A percentile compares a stretch with the other conserved stretches of the same genome.
Conservation (phyloP, 2,888 invertebrate genomes). For the Cataglyphis cursor region DNA sequence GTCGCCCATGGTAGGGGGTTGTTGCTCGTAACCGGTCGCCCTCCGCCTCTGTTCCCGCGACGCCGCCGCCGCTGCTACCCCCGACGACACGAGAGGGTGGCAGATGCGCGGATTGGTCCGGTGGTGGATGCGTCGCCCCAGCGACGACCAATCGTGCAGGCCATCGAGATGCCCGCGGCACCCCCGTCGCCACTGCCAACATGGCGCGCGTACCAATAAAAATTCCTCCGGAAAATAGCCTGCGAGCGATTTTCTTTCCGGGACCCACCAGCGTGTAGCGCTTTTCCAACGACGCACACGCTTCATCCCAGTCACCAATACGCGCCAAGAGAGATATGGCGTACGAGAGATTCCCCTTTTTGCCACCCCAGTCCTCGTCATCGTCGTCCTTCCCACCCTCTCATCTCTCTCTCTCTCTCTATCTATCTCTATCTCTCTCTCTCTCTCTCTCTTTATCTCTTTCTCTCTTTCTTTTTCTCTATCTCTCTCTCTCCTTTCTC, state of each 20-base stretch:
- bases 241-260: conserved; percentile 84
- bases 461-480: conserved; percentile 48
- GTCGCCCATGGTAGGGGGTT: conserved; percentile 61
- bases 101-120: conserved; percentile 83
- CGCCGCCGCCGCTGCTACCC: conserved; percentile 58
- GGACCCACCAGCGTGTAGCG: conserved; percentile 63
- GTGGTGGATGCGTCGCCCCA: conserved; percentile 84
- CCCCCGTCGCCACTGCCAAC: conserved; percentile 76
- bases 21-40: conserved; percentile 66
- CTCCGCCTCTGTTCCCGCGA: conserved; percentile 48
- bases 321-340: conserved; percentile 47
- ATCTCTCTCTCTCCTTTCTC: conserved; percentile 24
- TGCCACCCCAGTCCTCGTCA: conserved; percentile 38
- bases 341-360: conserved; percentile 20
- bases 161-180: conserved; percentile 47
- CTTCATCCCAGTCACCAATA: conserved; percentile 56
- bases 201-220: conserved; percentile 85
- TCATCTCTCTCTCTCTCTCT: background rate
- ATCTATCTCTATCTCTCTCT: conserved; percentile 16
- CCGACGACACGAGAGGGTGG: conserved; percentile 51
- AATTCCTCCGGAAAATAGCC: conserved; percentile 86
- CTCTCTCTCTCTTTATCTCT: conserved; percentile 17
- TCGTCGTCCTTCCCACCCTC: conserved; percentile 41
- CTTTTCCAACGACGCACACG: conserved; percentile 72
- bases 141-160: conserved; percentile 85